phyloP scores from a whole-genome alignment of 2,113 vertebrate species.

The Rhineura floridana region DNA sequence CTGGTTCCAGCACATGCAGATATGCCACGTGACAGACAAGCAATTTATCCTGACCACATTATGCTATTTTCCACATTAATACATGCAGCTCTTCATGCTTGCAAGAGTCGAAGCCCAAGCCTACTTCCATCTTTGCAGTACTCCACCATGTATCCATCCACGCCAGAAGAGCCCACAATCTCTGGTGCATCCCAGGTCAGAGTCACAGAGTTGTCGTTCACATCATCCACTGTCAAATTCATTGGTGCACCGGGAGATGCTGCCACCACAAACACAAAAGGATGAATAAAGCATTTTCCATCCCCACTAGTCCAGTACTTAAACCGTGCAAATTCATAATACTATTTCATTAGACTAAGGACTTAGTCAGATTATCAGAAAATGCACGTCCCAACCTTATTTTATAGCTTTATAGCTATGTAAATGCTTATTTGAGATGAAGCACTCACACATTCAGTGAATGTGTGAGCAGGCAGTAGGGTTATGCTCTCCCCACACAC shows the following conservation, averaged over 20 bases:
- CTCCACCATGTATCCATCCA: constrained; percentile 89
- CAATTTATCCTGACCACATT: not conserved
- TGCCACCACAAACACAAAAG: constrained; percentile 58
- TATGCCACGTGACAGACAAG: not conserved
- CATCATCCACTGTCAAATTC: constrained; percentile 82
- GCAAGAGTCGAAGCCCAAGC: constrained; percentile 23
- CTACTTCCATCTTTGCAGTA: constrained; percentile 89
- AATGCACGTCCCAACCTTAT: not conserved
- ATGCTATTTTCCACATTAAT: not conserved
- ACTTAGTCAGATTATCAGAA: not conserved
- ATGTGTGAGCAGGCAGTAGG: too few species aligned
- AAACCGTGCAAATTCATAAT: not conserved
- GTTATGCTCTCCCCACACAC: not conserved
- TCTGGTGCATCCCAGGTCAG: constrained; percentile 87
- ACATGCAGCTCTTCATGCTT: not conserved
- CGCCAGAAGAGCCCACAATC: constrained; percentile 71
- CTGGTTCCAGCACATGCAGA: not conserved
- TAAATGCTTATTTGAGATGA: not conserved
- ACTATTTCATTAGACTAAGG: not conserved
- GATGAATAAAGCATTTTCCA: not conserved
- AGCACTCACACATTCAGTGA: not conserved
- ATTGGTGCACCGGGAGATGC: constrained; percentile 83
- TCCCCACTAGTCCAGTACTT: not conserved
- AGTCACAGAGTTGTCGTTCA: constrained; percentile 81
- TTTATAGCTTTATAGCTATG: not conserved